A percentile compares a stretch with the other conserved stretches of the same genome.
phyloP scores from a whole-genome alignment of 2,113 vertebrate species.

The Hippocampus mohnikei region DNA sequence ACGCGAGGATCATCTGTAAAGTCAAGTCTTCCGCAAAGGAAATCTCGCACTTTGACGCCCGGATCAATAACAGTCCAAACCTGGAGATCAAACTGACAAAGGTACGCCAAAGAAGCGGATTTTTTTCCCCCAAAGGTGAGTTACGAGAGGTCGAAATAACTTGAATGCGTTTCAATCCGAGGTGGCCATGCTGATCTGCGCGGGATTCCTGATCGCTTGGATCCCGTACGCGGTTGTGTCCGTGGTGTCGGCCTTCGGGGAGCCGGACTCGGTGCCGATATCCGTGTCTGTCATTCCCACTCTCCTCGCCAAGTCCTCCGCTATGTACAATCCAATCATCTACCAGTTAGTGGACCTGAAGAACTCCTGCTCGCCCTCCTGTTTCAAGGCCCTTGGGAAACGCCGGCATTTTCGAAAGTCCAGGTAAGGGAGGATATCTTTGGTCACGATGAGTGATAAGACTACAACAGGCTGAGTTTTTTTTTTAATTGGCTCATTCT shows the following conservation, averaged over 20 bases:
- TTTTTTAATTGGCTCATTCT: too few species aligned
- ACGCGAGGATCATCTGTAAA: slow-evolving; percentile 88
- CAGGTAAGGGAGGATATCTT: slow-evolving; percentile 67
- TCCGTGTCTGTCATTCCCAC: slow-evolving; percentile 86
- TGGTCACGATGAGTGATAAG: neutral
- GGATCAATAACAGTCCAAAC: slow-evolving; percentile 80
- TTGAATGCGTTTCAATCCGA: slow-evolving; percentile 50
- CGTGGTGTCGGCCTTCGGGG: slow-evolving; percentile 87
- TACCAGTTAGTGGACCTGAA: slow-evolving; percentile 87
- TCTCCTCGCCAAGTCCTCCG: slow-evolving; percentile 88
- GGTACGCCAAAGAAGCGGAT: slow-evolving; percentile 62
- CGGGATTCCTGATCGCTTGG: slow-evolving; percentile 93
- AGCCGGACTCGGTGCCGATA: slow-evolving; percentile 82
- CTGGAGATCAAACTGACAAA: slow-evolving; percentile 95
- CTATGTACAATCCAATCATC: slow-evolving; percentile 97
- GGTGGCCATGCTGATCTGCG: slow-evolving; percentile 95
- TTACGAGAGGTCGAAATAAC: neutral
- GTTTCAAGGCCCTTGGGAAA: slow-evolving; percentile 66
- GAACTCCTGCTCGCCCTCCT: slow-evolving; percentile 66
- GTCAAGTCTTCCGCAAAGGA: slow-evolving; percentile 90
- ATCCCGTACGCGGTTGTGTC: slow-evolving; percentile 92
- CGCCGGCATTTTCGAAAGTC: slow-evolving; percentile 71
- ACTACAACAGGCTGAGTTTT: too few species aligned
- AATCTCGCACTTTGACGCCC: slow-evolving; percentile 83
- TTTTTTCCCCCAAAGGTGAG: too few species aligned